Percentiles rank a stretch among this genome's conserved stretches.
Conservation (phyloP, 2,888 invertebrate genomes). For the Oligia latruncula region DNA sequence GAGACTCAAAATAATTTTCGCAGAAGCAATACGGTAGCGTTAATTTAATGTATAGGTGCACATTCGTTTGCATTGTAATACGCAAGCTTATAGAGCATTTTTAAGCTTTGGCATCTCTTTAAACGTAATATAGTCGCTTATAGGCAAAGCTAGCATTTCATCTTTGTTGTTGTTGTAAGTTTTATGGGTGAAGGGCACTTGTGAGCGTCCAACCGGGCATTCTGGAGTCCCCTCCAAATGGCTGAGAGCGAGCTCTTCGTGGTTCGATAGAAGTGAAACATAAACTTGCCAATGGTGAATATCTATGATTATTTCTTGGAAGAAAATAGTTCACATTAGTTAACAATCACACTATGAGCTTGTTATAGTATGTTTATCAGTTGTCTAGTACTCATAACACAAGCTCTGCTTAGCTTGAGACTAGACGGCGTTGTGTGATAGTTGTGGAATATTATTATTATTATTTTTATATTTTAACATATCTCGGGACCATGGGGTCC, state of each 20-base stretch:
- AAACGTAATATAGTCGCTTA: background rate
- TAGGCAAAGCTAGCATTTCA: background rate
- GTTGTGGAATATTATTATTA: too few species aligned
- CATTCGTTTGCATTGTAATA: slow-evolving; percentile 3
- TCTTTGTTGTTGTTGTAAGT: slow-evolving; percentile 6
- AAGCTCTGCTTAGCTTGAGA: too few species aligned
- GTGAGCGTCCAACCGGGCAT: background rate
- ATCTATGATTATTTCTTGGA: background rate
- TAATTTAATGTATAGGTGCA: background rate
- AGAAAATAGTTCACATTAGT: background rate
- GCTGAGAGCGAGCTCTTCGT: background rate
- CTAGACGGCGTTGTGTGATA: too few species aligned
- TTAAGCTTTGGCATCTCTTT: background rate
- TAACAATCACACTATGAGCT: background rate
- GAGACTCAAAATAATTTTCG: background rate
- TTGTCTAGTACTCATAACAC: too few species aligned
- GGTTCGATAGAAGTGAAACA: background rate
- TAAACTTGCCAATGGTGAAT: background rate
- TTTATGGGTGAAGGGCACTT: slow-evolving; percentile 7
- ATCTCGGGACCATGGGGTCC: too few species aligned
- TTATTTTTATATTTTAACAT: too few species aligned
- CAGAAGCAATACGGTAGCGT: background rate
- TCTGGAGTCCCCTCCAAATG: background rate
- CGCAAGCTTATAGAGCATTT: background rate
- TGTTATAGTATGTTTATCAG: too few species aligned